Evolutionary conservation across 2,113 vertebrate genomes (phyloP).

Genomic region (Pollimyrus isidori): DNA sequence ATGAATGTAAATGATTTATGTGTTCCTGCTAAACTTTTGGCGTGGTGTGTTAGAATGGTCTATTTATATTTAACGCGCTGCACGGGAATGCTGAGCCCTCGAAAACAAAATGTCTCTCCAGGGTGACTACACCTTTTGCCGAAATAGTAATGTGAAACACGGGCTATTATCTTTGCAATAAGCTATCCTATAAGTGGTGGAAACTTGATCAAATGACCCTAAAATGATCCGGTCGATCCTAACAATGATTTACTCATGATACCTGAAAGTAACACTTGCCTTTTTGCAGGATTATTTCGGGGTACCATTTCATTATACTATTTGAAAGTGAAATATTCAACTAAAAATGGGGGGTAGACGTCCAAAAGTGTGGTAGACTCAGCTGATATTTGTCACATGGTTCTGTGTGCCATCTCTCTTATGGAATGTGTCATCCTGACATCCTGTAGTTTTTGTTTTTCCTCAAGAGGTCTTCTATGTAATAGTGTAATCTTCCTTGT

Average conservation of each 20-base stretch:
- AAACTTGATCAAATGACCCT: background rate
- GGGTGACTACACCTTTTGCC: slow-evolving; percentile 5
- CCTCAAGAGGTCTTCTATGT: background rate
- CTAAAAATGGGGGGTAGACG: background rate
- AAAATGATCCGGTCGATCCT: background rate
- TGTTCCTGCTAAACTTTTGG: slow-evolving; percentile 18
- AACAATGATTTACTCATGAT: background rate
- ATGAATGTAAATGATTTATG: slow-evolving; percentile 20
- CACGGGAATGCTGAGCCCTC: slow-evolving; percentile 15
- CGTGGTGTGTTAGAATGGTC: slow-evolving; percentile 3
- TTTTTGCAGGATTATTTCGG: background rate
- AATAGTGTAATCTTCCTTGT: background rate
- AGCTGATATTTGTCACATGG: background rate
- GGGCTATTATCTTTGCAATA: background rate
- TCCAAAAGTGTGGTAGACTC: background rate
- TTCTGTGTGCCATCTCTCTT: background rate
- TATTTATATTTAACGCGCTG: slow-evolving; percentile 19
- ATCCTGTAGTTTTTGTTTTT: slow-evolving; percentile 1
- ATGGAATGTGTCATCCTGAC: background rate
- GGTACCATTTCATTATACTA: background rate
- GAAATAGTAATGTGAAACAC: slow-evolving; percentile 1
- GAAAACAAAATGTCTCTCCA: slow-evolving; percentile 18
- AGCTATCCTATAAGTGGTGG: background rate
- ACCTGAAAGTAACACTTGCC: background rate
- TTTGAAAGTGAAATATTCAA: background rate